Conservation (phyloP, 1,140 invertebrate genomes). For the Pachyrhynchus sulphureomaculatus region DNA sequence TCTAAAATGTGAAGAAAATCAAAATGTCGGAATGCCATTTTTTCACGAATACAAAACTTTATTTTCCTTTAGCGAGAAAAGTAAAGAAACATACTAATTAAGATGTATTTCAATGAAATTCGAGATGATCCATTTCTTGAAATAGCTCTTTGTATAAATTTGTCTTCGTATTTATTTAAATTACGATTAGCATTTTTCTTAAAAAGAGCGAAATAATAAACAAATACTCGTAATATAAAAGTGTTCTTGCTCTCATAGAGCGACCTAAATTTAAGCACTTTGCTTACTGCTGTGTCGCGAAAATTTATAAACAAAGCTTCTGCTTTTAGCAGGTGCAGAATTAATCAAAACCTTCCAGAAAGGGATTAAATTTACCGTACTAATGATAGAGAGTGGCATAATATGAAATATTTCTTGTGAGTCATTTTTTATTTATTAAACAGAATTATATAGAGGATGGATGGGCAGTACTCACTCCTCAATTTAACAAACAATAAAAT, state of each 20-base stretch:
- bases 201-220: neutral
- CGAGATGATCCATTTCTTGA: too few relatives aligned
- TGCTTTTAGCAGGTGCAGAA: slow-evolving; percentile 5
- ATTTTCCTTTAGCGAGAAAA: too few relatives aligned
- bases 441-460: too few relatives aligned
- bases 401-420: neutral
- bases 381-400: neutral
- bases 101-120: too few relatives aligned
- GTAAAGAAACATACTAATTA: too few relatives aligned
- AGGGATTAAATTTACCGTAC: slow-evolving; percentile 7
- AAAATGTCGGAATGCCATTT: too few relatives aligned
- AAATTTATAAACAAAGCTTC: neutral
- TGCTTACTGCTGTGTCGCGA: neutral
- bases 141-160: too few relatives aligned
- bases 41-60: too few relatives aligned
- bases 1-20: too few relatives aligned
- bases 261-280: slow-evolving; percentile 4
- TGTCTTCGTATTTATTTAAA: neutral
- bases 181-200: neutral
- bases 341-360: slow-evolving; percentile 5
- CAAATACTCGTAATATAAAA: neutral
- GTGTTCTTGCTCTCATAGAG: neutral
- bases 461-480: too few relatives aligned
- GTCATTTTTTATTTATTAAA: too few relatives aligned
- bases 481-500: too few relatives aligned